Percentiles rank a stretch among this genome's conserved stretches.
phyloP scores from a whole-genome alignment of 2,797 vertebrate species.

The Alauda arvensis region DNA sequence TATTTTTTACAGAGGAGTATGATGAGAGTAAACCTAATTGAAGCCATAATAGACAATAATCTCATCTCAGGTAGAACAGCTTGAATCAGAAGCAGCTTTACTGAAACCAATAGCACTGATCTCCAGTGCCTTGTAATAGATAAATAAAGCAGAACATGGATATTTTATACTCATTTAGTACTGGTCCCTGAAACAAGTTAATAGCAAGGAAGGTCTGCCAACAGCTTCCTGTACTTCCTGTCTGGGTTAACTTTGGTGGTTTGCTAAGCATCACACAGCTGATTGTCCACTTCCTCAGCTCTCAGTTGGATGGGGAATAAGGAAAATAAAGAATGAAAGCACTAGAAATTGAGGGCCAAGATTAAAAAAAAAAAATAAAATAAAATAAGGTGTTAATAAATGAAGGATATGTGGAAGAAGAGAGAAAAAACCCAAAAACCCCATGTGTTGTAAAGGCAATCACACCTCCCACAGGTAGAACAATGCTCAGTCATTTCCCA shows the following conservation, averaged over 20 bases:
- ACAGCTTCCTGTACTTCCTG: neutral
- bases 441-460: neutral
- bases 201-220: neutral
- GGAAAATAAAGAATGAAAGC: neutral
- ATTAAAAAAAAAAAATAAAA: neutral
- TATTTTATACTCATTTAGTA: neutral
- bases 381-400: neutral
- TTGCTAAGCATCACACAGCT: neutral
- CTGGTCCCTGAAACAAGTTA: neutral
- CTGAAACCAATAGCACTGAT: neutral
- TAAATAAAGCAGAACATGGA: neutral
- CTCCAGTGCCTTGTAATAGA: neutral
- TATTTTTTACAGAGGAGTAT: neutral
- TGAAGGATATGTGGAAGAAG: neutral
- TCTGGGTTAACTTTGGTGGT: neutral
- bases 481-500: neutral
- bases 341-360: neutral
- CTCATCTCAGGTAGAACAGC: neutral
- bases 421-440: accelerated
- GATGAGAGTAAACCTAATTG: neutral
- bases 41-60: neutral
- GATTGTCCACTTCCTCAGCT: neutral
- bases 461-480: neutral
- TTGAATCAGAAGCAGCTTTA: neutral
- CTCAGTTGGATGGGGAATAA: neutral